Percentiles rank a stretch among this genome's conserved stretches.
Evolutionary conservation across 2,888 invertebrate genomes (phyloP).

Genomic region (Sycophila texana): DNA sequence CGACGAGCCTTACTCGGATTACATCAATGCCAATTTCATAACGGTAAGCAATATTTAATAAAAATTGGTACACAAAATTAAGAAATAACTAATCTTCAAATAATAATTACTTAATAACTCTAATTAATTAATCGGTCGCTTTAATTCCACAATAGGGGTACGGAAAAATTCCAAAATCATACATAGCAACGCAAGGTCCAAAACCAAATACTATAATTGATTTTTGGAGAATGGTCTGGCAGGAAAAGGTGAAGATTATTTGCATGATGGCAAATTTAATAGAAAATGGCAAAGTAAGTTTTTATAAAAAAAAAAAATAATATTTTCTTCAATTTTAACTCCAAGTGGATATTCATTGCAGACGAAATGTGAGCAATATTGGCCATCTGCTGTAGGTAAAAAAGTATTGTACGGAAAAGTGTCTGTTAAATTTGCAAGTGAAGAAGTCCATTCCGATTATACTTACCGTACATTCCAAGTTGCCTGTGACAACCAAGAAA

Average conservation of each 20-base stretch:
- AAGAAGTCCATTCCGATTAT: slow-evolving; percentile 72
- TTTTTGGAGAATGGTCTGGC: slow-evolving; percentile 77
- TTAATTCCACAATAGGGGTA: slow-evolving; percentile 57
- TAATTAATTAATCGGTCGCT: not conserved
- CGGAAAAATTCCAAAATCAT: slow-evolving; percentile 62
- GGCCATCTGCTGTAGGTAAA: slow-evolving; percentile 75
- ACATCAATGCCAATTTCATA: slow-evolving; percentile 78
- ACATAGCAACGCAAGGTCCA: slow-evolving; percentile 74
- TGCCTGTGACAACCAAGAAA: slow-evolving; percentile 58
- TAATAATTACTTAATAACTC: not conserved
- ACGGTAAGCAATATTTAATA: slow-evolving; percentile 66
- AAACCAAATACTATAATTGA: slow-evolving; percentile 72
- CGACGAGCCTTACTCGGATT: slow-evolving; percentile 75
- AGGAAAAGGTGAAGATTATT: slow-evolving; percentile 76
- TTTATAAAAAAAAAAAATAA: not conserved
- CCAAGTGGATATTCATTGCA: slow-evolving; percentile 56
- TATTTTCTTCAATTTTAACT: not conserved
- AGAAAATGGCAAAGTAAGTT: slow-evolving; percentile 75
- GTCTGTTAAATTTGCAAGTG: slow-evolving; percentile 67
- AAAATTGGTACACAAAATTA: not conserved
- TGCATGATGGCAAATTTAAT: slow-evolving; percentile 77
- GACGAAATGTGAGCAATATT: slow-evolving; percentile 77
- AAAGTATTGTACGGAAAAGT: slow-evolving; percentile 70
- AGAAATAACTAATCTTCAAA: slow-evolving; percentile 6
- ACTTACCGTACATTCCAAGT: slow-evolving; percentile 70